phyloP scores from a whole-genome alignment of 1,140 invertebrate genomes.

The Ceratina japonica region DNA sequence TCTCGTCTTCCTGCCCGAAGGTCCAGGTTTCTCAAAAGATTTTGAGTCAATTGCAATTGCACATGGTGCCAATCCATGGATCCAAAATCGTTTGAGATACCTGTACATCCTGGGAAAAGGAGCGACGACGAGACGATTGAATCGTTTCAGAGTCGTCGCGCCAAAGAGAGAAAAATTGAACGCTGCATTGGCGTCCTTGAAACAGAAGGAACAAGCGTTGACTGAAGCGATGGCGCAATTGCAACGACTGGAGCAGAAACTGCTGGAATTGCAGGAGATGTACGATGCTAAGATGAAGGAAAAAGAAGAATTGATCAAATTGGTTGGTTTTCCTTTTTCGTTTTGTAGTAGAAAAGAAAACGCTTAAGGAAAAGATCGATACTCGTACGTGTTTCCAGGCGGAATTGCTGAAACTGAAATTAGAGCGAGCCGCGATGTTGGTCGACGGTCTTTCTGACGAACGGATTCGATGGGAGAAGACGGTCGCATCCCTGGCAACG shows the following conservation, averaged over 20 bases:
- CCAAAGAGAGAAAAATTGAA: constrained; percentile 90
- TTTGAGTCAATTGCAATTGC: too few relatives aligned
- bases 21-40: too few relatives aligned
- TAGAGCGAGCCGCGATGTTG: constrained; percentile 86
- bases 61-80: too few relatives aligned
- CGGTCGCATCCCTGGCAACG: constrained; percentile 83
- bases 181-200: constrained; percentile 84
- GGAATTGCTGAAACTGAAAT: constrained; percentile 83
- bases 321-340: constrained; percentile 74
- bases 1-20: too few relatives aligned
- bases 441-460: constrained; percentile 88
- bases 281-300: constrained; percentile 87
- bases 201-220: constrained; percentile 88
- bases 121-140: neutral
- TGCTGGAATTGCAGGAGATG: constrained; percentile 84
- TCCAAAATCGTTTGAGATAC: too few relatives aligned
- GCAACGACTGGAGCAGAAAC: constrained; percentile 85
- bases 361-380: too few relatives aligned
- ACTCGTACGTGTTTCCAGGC: constrained; percentile 74
- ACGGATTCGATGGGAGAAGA: constrained; percentile 87
- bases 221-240: constrained; percentile 88
- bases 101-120: neutral
- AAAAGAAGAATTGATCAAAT: constrained; percentile 89
- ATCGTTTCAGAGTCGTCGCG: constrained; percentile 84
- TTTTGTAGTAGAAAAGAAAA: neutral